A percentile compares a stretch with the other conserved stretches of the same genome.
phyloP scores from a whole-genome alignment of 2,888 invertebrate species.

The Chymomyza caudatula region DNA sequence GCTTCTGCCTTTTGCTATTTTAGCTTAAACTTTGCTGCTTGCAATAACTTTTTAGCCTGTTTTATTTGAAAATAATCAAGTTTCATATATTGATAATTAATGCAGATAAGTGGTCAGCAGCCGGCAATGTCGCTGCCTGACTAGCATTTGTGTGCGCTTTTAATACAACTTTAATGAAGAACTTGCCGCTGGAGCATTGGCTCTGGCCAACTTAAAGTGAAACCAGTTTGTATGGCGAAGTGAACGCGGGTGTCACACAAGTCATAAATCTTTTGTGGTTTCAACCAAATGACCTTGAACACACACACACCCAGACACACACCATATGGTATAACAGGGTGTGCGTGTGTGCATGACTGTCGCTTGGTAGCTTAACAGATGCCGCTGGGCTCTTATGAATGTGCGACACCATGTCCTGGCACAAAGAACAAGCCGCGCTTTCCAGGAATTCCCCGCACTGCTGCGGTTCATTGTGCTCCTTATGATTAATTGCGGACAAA shows the following conservation, averaged over 20 bases:
- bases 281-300: slow-evolving; percentile 44
- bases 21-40: slow-evolving; percentile 1
- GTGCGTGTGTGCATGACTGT: slow-evolving; percentile 24
- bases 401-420: slow-evolving; percentile 38
- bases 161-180: slow-evolving; percentile 32
- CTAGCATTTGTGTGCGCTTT: background rate
- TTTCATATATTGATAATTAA: slow-evolving; percentile 59
- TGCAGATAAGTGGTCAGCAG: slow-evolving; percentile 54
- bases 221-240: slow-evolving; percentile 58
- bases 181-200: slow-evolving; percentile 42
- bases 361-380: slow-evolving; percentile 11
- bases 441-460: slow-evolving; percentile 38
- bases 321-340: background rate
- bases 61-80: slow-evolving; percentile 58
- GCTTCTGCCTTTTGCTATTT: background rate
- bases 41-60: slow-evolving; percentile 17
- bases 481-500: slow-evolving; percentile 60
- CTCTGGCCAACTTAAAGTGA: slow-evolving; percentile 10
- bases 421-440: slow-evolving; percentile 35
- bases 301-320: slow-evolving; percentile 29
- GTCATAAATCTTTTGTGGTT: slow-evolving; percentile 59
- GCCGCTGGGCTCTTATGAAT: slow-evolving; percentile 18
- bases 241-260: slow-evolving; percentile 64
- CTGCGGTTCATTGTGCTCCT: slow-evolving; percentile 12
- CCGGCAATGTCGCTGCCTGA: background rate